phyloP scores from a whole-genome alignment of 2,888 invertebrate species.

The Ypsolopha scabrella region DNA sequence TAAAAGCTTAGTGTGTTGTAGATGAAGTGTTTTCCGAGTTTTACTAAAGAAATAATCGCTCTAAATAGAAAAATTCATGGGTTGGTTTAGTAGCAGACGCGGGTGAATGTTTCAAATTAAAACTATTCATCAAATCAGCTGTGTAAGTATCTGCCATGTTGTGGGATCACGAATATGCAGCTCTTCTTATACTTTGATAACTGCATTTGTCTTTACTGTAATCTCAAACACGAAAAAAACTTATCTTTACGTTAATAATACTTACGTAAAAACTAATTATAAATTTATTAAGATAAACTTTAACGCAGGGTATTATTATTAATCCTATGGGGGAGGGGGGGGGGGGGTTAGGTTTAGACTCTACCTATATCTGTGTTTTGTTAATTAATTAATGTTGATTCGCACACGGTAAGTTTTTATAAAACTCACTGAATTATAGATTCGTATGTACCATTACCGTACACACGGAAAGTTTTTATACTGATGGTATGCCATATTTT shows the following conservation, averaged over 20 bases:
- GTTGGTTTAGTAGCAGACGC: slow-evolving; percentile 25
- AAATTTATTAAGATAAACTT: too few relatives aligned
- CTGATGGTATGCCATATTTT: not conserved
- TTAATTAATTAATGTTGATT: too few relatives aligned
- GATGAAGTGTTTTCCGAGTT: slow-evolving; percentile 20
- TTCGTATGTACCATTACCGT: too few relatives aligned
- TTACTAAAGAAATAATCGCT: not conserved
- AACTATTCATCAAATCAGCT: slow-evolving; percentile 32
- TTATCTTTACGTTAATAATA: too few relatives aligned
- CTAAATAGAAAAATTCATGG: slow-evolving; percentile 27
- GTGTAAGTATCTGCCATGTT: slow-evolving; percentile 43
- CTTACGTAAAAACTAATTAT: too few relatives aligned
- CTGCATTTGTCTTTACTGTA: slow-evolving; percentile 38
- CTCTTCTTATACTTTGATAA: slow-evolving; percentile 42
- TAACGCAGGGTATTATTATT: too few relatives aligned
- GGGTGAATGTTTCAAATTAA: slow-evolving; percentile 37
- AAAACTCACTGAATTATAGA: too few relatives aligned
- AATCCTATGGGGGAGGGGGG: too few relatives aligned
- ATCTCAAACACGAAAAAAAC: slow-evolving; percentile 21
- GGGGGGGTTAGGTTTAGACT: too few relatives aligned
- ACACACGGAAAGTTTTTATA: not conserved
- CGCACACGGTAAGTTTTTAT: too few relatives aligned
- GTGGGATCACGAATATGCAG: slow-evolving; percentile 45
- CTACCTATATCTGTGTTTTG: too few relatives aligned
- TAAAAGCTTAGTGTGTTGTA: slow-evolving; percentile 61